phyloP scores from a whole-genome alignment of 2,888 invertebrate species.

The Nudaria mundana region DNA sequence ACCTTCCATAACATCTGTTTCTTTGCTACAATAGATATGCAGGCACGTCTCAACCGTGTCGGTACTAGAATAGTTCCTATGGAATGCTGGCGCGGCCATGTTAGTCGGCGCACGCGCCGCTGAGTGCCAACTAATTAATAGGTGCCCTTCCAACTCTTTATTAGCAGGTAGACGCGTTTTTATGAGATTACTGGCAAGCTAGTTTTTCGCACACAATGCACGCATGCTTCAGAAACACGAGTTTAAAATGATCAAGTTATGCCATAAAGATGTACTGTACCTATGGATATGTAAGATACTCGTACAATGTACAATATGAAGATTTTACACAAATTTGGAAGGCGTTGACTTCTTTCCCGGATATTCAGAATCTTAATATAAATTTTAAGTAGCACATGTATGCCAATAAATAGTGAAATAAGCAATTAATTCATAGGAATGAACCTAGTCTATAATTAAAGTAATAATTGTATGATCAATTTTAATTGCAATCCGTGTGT shows the following conservation, averaged over 20 bases:
- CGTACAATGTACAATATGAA: neutral
- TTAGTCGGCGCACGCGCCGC: conserved; percentile 59
- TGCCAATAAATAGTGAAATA: conserved; percentile 28
- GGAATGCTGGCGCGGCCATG: conserved; percentile 35
- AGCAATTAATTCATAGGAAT: conserved; percentile 20
- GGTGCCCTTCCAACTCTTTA: conserved; percentile 69
- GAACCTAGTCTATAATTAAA: conserved; percentile 26
- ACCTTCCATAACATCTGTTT: conserved; percentile 24
- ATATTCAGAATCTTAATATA: conserved; percentile 13
- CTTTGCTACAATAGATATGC: conserved; percentile 25
- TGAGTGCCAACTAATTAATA: conserved; percentile 62
- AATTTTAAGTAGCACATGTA: conserved; percentile 15
- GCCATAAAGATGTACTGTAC: too few species aligned
- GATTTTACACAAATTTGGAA: neutral
- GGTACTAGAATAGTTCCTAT: conserved; percentile 38
- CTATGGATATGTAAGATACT: too few species aligned
- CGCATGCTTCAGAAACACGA: conserved; percentile 15
- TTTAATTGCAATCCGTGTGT: conserved; percentile 23
- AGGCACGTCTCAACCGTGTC: conserved; percentile 29
- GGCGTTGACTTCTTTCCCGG: conserved; percentile 13
- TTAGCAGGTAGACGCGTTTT: conserved; percentile 69
- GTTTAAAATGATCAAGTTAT: too few species aligned
- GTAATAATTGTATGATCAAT: conserved; percentile 19
- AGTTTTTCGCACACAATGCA: conserved; percentile 30
- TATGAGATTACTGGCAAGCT: conserved; percentile 33